These are phyloP conservation scores for Mungos mungo DNA, from an alignment of 2,113 vertebrate species.

Conservation along the genomic window DNA sequence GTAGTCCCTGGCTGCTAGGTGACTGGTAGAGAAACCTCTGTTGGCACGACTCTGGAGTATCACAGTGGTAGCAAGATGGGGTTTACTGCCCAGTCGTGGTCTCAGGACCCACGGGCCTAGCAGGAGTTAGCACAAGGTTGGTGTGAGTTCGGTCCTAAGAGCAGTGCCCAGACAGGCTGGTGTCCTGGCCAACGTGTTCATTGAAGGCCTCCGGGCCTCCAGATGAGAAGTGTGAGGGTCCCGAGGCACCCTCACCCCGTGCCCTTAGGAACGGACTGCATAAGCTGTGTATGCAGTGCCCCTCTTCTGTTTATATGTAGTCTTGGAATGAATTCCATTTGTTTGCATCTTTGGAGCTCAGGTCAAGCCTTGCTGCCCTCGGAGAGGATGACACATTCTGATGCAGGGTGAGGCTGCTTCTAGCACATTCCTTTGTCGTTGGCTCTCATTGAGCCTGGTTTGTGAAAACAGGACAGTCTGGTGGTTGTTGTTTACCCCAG, in stretches of 20 bases:
- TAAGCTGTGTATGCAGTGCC: rapidly evolving
- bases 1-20: not conserved
- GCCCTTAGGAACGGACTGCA: not conserved
- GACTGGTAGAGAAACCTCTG: not conserved
- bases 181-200: not conserved
- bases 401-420: too few species aligned
- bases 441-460: too few species aligned
- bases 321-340: not conserved
- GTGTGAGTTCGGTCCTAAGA: not conserved
- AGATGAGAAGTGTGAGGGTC: not conserved
- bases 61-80: not conserved
- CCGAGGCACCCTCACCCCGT: not conserved
- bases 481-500: not conserved
- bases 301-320: not conserved
- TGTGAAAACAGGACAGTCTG: not conserved
- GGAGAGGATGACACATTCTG: not conserved
- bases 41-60: not conserved
- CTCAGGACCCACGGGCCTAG: not conserved
- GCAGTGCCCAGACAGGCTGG: rapidly evolving
- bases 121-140: rapidly evolving
- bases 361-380: not conserved
- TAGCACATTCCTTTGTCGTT: not conserved
- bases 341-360: not conserved
- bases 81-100: rapidly evolving
- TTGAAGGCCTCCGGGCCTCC: not conserved